Base-by-base conservation (phyloP, 2,797 vertebrate genomes). In the Mus minutoides region DNA sequence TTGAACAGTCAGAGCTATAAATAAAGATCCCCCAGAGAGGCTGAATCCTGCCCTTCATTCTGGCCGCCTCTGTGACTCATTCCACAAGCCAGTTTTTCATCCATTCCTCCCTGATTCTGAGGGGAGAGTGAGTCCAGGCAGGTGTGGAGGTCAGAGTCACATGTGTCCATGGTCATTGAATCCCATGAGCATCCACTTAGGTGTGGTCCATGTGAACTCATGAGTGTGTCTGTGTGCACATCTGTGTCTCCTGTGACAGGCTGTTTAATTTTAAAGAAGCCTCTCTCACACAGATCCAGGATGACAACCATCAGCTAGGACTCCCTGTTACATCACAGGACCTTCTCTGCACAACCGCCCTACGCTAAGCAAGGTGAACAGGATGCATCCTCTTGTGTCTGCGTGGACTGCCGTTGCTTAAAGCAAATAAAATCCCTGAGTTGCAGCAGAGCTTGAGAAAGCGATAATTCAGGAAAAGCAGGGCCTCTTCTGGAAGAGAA, bases 1-100 rank as follows among this genome's bases (percentile, higher is more conserved):
- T 97, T 84, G 76, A 98, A 84, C 97, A 97, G 76, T 58, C 93
- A 4, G 79, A 75, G 94, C 98, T 98, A 98, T 98, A 98, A 98
- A 98, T 98, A 98, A 97, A 98, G 62, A 92, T 96, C 98, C 94
- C 94, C 98, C 52, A 37, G 97, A 97, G 98, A 98, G 95, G 34
- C 91, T 97, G 95, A 96, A 97, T 98, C 86, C 97, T 98, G 97
- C 92, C 92, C 96, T 97, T 96, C 86, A 96, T 97, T 96, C 96
- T 85, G 34, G 91, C 82, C 4, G 93, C 96, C 88, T 97, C 94
- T 46, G 93, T 98, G 98, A 98, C 97, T 98, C 98, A 98, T 95
- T 93, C 97, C 95, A 71, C 96, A 97, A 67, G 46, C 88, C 67
- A 67, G 91, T 95, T 97, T 98, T 91, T 95, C 94, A 96, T 96